Conservation (phyloP, 2,797 vertebrate species). For the Euthynnus affinis region DNA sequence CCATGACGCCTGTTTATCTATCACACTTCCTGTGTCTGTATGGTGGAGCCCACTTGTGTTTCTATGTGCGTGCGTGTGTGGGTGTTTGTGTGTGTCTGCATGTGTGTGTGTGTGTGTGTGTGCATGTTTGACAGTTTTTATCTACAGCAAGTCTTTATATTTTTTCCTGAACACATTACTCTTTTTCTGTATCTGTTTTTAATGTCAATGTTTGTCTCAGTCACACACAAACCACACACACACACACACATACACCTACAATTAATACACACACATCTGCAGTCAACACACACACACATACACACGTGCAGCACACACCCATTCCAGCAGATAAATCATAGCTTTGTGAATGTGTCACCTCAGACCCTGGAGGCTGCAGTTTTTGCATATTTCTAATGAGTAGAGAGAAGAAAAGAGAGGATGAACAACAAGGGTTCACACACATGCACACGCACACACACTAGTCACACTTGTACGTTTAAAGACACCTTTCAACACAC, state of each 20-base stretch:
- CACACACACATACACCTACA: slow-evolving; percentile 5
- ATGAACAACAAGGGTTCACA: slow-evolving; percentile 13
- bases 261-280: too few species aligned
- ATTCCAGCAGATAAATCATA: slow-evolving; percentile 53
- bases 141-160: slow-evolving; percentile 16
- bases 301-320: background rate
- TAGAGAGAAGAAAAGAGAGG: slow-evolving; percentile 16
- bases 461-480: background rate
- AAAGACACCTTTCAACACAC: background rate
- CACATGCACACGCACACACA: background rate
- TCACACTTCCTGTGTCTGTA: slow-evolving; percentile 73
- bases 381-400: slow-evolving; percentile 10
- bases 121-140: slow-evolving; percentile 8
- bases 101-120: background rate
- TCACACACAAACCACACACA: background rate
- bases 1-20: slow-evolving; percentile 79
- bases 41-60: slow-evolving; percentile 33
- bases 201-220: slow-evolving; percentile 8
- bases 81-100: background rate
- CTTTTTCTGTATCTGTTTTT: slow-evolving; percentile 32
- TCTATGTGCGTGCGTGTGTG: slow-evolving; percentile 1
- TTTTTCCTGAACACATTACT: slow-evolving; percentile 37
- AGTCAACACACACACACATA: slow-evolving; percentile 1
- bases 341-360: slow-evolving; percentile 35
- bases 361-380: slow-evolving; percentile 30